These are phyloP conservation scores for Megaceryle alcyon DNA, from an alignment of 2,797 vertebrate species.

Conservation along the genomic window DNA sequence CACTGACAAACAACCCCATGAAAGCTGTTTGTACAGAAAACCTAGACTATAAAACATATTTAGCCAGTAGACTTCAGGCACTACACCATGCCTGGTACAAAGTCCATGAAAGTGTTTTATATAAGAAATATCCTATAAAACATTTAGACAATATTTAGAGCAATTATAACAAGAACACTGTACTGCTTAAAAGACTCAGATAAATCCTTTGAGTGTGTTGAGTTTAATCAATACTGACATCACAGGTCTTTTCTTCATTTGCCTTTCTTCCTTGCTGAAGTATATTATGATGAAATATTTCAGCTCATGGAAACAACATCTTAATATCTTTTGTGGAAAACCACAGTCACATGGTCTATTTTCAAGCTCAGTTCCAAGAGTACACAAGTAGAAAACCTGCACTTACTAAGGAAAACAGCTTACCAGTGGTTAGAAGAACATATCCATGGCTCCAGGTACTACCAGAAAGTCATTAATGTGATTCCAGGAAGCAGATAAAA, in stretches of 20 bases:
- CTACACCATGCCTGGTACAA: not conserved
- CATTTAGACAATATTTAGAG: constrained; percentile 31
- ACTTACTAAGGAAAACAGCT: not conserved
- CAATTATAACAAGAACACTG: not conserved
- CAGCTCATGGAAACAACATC: not conserved
- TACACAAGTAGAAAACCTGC: not conserved
- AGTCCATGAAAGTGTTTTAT: constrained; percentile 5
- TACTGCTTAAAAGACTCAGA: not conserved
- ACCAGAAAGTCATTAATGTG: not conserved
- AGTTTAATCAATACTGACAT: not conserved
- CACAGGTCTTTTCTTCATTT: not conserved
- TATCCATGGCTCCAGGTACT: not conserved
- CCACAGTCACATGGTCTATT: not conserved
- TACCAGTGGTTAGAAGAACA: not conserved
- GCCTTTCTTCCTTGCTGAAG: not conserved
- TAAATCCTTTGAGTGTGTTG: not conserved
- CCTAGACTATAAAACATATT: constrained; percentile 5
- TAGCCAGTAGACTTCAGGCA: not conserved
- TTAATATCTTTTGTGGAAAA: not conserved
- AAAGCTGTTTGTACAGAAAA: constrained; percentile 51
- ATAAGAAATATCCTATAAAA: constrained; percentile 30
- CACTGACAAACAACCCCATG: not conserved
- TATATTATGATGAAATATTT: not conserved
- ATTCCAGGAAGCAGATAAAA: not conserved
- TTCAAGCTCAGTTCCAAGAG: not conserved